These are phyloP conservation scores for Megastigmus dorsalis DNA, from an alignment of 2,888 invertebrate genomes.

Conservation along the genomic window DNA sequence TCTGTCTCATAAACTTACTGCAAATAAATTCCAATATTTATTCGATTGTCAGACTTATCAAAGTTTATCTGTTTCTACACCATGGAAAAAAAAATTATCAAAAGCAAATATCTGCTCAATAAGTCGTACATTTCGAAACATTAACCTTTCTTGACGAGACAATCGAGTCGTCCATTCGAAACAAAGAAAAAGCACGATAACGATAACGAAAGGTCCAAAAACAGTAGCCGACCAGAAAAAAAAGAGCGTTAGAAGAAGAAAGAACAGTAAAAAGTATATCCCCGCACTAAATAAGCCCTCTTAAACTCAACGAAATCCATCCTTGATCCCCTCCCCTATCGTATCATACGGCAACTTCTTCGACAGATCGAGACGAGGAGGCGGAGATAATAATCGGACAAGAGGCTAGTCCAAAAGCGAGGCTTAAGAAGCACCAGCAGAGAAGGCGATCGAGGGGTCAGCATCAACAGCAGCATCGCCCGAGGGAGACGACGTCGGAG, in stretches of 20 bases:
- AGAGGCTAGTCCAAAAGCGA: constrained; percentile 51
- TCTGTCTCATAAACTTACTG: too few relatives aligned
- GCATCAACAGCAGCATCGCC: constrained; percentile 41
- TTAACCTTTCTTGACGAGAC: constrained; percentile 25
- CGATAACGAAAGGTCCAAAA: not conserved
- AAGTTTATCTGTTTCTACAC: too few relatives aligned
- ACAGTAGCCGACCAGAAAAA: not conserved
- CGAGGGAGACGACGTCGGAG: constrained; percentile 15
- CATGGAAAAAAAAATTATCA: constrained; percentile 9
- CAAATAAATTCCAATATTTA: too few relatives aligned
- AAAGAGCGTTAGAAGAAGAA: too few relatives aligned
- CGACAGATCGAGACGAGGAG: constrained; percentile 61
- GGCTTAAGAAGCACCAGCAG: constrained; percentile 52
- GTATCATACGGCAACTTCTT: constrained; percentile 23
- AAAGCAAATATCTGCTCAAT: not conserved
- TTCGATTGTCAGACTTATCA: too few relatives aligned
- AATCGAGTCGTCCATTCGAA: constrained; percentile 9
- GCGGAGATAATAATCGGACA: constrained; percentile 64
- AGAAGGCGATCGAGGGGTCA: constrained; percentile 45
- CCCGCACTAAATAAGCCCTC: constrained; percentile 47
- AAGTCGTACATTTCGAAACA: constrained; percentile 18
- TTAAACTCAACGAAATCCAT: constrained; percentile 5
- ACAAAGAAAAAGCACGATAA: constrained; percentile 36
- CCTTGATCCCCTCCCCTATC: not conserved
- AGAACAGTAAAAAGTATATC: constrained; percentile 35